A percentile compares a stretch with the other conserved stretches of the same genome.
Evolutionary conservation across 2,888 invertebrate genomes (phyloP).

Genomic region (Macaria liturata): DNA sequence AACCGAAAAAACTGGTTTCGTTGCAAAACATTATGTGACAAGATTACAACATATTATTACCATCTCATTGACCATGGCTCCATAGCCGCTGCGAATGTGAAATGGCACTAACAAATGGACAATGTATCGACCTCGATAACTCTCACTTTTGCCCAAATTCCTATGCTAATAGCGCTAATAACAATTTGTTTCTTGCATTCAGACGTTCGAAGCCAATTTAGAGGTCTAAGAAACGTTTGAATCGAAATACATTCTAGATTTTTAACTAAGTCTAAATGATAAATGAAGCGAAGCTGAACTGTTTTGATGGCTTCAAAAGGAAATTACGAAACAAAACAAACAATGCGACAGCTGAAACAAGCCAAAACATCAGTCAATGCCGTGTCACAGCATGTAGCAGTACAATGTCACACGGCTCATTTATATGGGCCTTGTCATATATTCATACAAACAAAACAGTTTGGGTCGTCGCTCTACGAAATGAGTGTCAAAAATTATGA

Average conservation of each 20-base stretch:
- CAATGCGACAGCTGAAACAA: slow-evolving; percentile 17
- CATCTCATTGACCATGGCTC: slow-evolving; percentile 64
- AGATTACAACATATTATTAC: slow-evolving; percentile 55
- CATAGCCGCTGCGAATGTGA: slow-evolving; percentile 42
- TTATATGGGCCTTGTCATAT: slow-evolving; percentile 6
- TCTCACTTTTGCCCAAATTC: slow-evolving; percentile 59
- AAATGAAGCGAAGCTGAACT: slow-evolving; percentile 3
- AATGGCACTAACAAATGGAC: slow-evolving; percentile 38
- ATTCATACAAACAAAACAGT: neutral
- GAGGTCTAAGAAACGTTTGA: neutral
- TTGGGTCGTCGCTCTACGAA: slow-evolving; percentile 15
- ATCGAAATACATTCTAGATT: too few relatives aligned
- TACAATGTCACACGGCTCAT: slow-evolving; percentile 18
- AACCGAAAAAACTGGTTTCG: slow-evolving; percentile 49
- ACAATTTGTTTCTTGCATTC: slow-evolving; percentile 19
- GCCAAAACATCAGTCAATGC: slow-evolving; percentile 20
- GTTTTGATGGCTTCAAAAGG: slow-evolving; percentile 8
- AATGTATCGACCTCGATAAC: slow-evolving; percentile 50
- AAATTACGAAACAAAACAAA: slow-evolving; percentile 20
- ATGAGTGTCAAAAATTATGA: slow-evolving; percentile 1
- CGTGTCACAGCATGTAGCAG: slow-evolving; percentile 12
- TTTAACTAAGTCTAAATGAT: neutral
- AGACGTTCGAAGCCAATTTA: slow-evolving; percentile 1
- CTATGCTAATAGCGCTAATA: slow-evolving; percentile 28
- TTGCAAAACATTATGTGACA: slow-evolving; percentile 41